A percentile compares a stretch with the other conserved stretches of the same genome.
Evolutionary conservation across 2,888 invertebrate genomes (phyloP).

Genomic region (Caenorhabditis sp.): DNA sequence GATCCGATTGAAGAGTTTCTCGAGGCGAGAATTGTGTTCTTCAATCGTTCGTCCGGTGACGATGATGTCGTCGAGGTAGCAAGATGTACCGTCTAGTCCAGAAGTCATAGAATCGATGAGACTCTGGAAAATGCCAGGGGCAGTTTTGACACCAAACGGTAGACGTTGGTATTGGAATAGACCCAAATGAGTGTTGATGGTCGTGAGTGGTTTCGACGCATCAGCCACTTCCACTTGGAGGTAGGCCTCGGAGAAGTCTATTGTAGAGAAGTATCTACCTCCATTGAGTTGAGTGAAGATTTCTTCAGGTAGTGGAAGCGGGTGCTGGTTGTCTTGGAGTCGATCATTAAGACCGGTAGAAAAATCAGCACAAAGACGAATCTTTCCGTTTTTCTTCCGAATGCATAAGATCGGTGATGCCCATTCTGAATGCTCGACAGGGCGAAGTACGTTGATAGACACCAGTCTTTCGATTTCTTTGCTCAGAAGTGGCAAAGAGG

Average conservation of each 20-base stretch:
- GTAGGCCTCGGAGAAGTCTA: conserved; percentile 58
- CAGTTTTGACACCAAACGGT: conserved; percentile 54
- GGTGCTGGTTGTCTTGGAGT: conserved; percentile 42
- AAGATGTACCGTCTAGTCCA: conserved; percentile 32
- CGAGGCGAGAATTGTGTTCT: conserved; percentile 31
- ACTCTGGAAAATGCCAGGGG: conserved; percentile 49
- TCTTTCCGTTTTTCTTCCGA: conserved; percentile 48
- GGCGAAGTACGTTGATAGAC: conserved; percentile 21
- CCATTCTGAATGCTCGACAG: conserved; percentile 46
- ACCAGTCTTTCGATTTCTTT: conserved; percentile 41
- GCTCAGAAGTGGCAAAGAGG: conserved; percentile 2
- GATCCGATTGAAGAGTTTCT: conserved; percentile 29
- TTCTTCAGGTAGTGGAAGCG: conserved; percentile 48
- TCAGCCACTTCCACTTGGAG: conserved; percentile 51
- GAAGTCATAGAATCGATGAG: conserved; percentile 41
- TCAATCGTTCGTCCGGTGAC: conserved; percentile 20
- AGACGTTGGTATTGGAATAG: conserved; percentile 48
- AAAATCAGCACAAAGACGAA: no score
- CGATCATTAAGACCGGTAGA: conserved; percentile 51
- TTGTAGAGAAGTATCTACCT: conserved; percentile 37
- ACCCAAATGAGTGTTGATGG: conserved; percentile 55
- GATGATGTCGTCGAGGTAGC: conserved; percentile 53
- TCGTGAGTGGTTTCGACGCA: conserved; percentile 27
- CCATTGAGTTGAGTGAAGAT: conserved; percentile 47
- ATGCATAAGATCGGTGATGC: conserved; percentile 55